Evolutionary conservation across 2,113 vertebrate species (phyloP), one percentile per base, ranked within the genome.

Genomic region (Rhipidura dahli): DNA sequence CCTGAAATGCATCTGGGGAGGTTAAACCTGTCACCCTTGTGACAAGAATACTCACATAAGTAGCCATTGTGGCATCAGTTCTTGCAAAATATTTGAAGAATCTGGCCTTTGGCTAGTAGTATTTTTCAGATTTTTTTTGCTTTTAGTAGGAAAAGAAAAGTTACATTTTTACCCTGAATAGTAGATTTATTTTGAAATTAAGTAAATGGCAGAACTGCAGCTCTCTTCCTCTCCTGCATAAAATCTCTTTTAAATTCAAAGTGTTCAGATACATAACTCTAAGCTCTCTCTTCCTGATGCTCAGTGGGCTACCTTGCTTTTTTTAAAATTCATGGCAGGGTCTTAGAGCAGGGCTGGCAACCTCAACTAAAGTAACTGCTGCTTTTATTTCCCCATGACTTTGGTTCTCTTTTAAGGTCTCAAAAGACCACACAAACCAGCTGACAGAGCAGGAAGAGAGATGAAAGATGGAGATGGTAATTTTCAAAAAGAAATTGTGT

Each of bases 241-340:
- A 93, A 94, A 83, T 40, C 49, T 76, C 86, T 93, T 94, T 87
- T 66, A 92, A 93, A 79, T 90, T 93, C 88, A 89, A 86, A 96
- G 87, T 51, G 31, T 70, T 83, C 76, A 68, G 94, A 79, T 71
- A 53, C 79, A 39, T 69, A 86, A 72, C 83, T 95, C 79, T 92
- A 92, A 93, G 68, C 49, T 90, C 68, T 69, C 71, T 94, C 69
- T 95, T 80, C 94, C 60, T 92, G 69, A 70, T 68, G 90, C 92
- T 75, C 93, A 78, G 92, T 89, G 75, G 90, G 68, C 83, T 89
- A 56, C 83, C 64, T 68, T 60, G 45, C 24, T 88, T 91, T 89
- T 83, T 81, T 75, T 35, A 40, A 95, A 96, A 93, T 81, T 86
- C 90, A 37, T 71, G 83, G 44, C 71, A 70, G 44, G 14, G 60